These are phyloP conservation scores for Campopleginae sp. DNA, from an alignment of 2,888 invertebrate genomes.

Conservation along the genomic window DNA sequence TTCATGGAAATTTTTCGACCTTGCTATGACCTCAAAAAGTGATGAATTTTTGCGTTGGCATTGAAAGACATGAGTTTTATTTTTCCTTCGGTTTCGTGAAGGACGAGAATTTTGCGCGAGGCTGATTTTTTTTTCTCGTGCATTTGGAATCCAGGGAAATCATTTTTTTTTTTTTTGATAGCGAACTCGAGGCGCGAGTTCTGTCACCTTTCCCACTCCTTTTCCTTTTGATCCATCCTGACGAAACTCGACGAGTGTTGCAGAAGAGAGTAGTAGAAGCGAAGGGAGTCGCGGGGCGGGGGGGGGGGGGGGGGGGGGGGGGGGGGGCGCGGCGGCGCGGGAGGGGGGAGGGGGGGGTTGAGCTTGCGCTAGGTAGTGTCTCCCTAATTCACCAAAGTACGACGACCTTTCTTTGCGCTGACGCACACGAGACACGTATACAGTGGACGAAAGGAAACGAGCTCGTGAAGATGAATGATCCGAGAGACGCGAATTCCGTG, in stretches of 20 bases:
- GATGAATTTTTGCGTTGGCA: no score
- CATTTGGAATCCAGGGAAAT: no score
- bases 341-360: slow-evolving; percentile 23
- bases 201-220: slow-evolving; percentile 38
- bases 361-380: slow-evolving; percentile 46
- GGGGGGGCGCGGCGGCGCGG: no score
- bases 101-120: no score
- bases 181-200: slow-evolving; percentile 28
- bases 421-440: slow-evolving; percentile 4
- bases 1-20: no score
- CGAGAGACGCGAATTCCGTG: not conserved
- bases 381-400: slow-evolving; percentile 64
- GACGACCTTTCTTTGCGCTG: slow-evolving; percentile 53
- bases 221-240: slow-evolving; percentile 18
- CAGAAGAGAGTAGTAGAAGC: not conserved
- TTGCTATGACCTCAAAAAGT: no score
- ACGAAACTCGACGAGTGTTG: slow-evolving; percentile 36
- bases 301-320: slow-evolving; percentile 18
- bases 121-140: no score
- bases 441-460: slow-evolving; percentile 21
- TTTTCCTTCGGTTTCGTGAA: no score
- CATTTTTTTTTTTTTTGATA: no score
- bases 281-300: slow-evolving; percentile 1
- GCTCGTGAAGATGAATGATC: slow-evolving; percentile 15
- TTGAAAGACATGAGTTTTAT: no score